Base-by-base conservation (phyloP, 1,140 invertebrate species). In the Diorhabda carinulata region DNA sequence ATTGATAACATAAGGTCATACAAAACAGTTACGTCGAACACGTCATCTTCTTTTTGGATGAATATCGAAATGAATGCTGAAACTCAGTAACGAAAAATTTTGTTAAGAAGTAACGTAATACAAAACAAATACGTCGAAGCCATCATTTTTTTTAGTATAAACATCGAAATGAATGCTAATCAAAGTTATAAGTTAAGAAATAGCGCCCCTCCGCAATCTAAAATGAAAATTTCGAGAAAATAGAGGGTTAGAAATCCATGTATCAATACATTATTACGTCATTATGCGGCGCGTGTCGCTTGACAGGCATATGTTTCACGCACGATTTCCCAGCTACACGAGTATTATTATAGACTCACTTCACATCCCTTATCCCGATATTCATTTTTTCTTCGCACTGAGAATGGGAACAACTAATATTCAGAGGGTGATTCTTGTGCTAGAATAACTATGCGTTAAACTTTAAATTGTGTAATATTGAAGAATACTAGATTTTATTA, bases 251-350 rank as follows among this genome's bases (percentile, higher is more conserved):
- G 71, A 66, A 57, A 64, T 63, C 67, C 68, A 65, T 75, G 72
- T 77, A 77, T 77, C 77, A 78, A 78, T 79, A 79, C 78, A 78
- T 79, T 77, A 78, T 79, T 79, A 78, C 78, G 77, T 79, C 77
- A 78, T 79, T 79, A 79, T 74, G 68, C 57, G 77, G 72, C 77
- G 76, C 78, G 78, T 79, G 78, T 72, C 76, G 65, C 72, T 70
- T 77, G 77, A 78, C 76, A 74, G 77, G 74, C 78, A 77, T 79
- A 77, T 74, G 78, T 78, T 79, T 79, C 72, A 77, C 76, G 77
- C 78, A 77, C 77, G 77, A 79, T 79, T 79, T 77, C 74, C 72
- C 68, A 40, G 60, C 60, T 59, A 67, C 65, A 45, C 57, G 57
- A 67, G 45, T 64, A 67, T 10, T 56, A 57, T 63, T 63, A 62